Base-by-base conservation (phyloP, 2,888 invertebrate genomes). In the Epiblema foenella region DNA sequence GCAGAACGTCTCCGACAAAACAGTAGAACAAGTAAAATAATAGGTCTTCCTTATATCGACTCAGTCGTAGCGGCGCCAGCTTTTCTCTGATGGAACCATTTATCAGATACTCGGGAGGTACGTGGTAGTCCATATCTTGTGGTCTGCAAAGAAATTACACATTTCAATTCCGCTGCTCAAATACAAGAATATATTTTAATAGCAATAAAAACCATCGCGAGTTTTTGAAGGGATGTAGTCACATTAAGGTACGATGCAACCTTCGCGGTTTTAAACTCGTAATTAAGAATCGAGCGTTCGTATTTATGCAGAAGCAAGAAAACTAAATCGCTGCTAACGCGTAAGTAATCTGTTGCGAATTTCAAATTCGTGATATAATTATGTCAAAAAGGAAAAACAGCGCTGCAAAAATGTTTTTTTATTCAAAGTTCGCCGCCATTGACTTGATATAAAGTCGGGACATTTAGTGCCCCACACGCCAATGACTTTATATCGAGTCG, bases 11-110 rank as follows among this genome's bases (percentile, higher is more conserved):
- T 83, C 99, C 99, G 87, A 98, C 98, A 94, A 98, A 99, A 94
- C 98, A 99, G 94, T 99, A 99, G 95, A 99, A 99, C 94, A 99
- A 96, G 94, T 98, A 99, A 95, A 99, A 99, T 83, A 99, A 95
- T 86, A 99, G 95, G 94, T 99, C 99, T 94, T 99, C 99, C 93
- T 98, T 98, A 94, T 99, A 98, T 93, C 99, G 96, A 94, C 97
- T 98, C 90, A 99, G 95, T 94, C 98, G 98, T 90, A 99, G 96
- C 82, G 98, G 97, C 81, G 99, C 98, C 90, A 98, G 94, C 94
- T 98, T 98, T 94, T 98, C 98, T 94, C 97, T 97, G 93, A 99
- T 99, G 86, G 97, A 96, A 81, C 97, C 96, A 91, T 99, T 99
- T 88, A 99, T 99, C 92, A 99, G 95, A 95, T 99, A 99, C 94